Evolutionary conservation across 1,140 invertebrate species (phyloP), one percentile per base, ranked within the genome.

Genomic region (Halictus rubicundus): DNA sequence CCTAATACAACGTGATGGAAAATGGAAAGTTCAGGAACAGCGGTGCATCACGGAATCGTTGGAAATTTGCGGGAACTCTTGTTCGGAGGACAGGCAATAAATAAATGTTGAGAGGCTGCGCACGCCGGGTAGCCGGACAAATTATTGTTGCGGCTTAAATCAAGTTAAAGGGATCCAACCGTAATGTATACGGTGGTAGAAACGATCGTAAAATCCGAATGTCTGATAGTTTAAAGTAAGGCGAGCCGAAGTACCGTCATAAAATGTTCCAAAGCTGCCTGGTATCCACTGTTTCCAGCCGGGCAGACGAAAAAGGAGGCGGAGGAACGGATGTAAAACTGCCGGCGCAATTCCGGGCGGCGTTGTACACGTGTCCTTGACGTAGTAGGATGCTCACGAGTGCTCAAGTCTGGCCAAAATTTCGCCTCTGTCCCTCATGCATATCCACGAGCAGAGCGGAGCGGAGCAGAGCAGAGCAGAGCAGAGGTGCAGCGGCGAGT

Each of bases 401-500:
- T 86, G 85, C 80, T 88, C 88, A 79, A 89, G 88, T 87, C 80
- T 83, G 64, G 39, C 79, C 81, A 81, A 90, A 90, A 90, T 90
- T 89, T 89, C 69, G 64, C 52, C 80, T 71, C 83, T 49, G 39
- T 39, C 54, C 82, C 82, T 88, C 88, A 87, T 89, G 84, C 87
- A 90, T 89, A 90, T 89, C 83, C 87, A 87, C 69, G 74, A 85
- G 66, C 63, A 52, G 14, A 16, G 49, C 49, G 16, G 49, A 14
- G 14, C 49, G 16, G 49, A 16, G 49, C 19, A 5, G 14, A 52
- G 66, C 63, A 46, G 14, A 5, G 49, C 49, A 16, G 49, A 14
- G 14, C 49, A 16, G 49, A 16, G 49, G 4, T 16, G 49, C 42
- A 14, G 19, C 49, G 60, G 54, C 59, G 80, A 52, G 80, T 57